phyloP scores from a whole-genome alignment of 2,797 vertebrate species.

The Muscicapa comitata region DNA sequence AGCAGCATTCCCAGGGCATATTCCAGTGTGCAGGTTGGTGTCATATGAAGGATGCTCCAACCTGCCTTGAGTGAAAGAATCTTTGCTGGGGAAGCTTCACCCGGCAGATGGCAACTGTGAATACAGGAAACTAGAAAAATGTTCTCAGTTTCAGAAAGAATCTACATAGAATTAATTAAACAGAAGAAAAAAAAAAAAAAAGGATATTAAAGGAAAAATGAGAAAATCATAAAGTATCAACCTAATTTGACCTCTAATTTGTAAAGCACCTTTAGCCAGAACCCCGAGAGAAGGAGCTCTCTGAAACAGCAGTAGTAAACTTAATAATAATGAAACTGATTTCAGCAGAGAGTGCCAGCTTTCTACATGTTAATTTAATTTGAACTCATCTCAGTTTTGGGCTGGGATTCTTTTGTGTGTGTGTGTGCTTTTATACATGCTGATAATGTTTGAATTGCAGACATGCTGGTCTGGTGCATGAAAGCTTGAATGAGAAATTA shows the following conservation, averaged over 20 bases:
- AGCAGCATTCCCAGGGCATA: background rate
- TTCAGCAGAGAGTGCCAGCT: background rate
- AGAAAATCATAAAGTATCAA: background rate
- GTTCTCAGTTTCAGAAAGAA: background rate
- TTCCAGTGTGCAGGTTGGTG: background rate
- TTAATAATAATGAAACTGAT: background rate
- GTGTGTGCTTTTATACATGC: background rate
- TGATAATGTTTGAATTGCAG: background rate
- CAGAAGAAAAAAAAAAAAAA: background rate
- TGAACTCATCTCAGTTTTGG: background rate
- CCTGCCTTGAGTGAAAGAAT: background rate
- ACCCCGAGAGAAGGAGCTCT: background rate
- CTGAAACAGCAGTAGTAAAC: background rate
- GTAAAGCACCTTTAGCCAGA: constrained; percentile 25
- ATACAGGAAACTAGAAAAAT: background rate
- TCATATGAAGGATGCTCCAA: background rate
- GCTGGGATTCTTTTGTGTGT: background rate
- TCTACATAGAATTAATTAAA: background rate
- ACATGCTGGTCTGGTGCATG: background rate
- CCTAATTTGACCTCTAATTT: background rate
- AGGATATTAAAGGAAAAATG: background rate
- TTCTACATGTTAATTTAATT: constrained; percentile 10
- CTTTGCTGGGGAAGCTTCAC: background rate
- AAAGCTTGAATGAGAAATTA: background rate
- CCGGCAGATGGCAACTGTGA: background rate